phyloP scores from a whole-genome alignment of 2,888 invertebrate species.

The Pinctada fucata region DNA sequence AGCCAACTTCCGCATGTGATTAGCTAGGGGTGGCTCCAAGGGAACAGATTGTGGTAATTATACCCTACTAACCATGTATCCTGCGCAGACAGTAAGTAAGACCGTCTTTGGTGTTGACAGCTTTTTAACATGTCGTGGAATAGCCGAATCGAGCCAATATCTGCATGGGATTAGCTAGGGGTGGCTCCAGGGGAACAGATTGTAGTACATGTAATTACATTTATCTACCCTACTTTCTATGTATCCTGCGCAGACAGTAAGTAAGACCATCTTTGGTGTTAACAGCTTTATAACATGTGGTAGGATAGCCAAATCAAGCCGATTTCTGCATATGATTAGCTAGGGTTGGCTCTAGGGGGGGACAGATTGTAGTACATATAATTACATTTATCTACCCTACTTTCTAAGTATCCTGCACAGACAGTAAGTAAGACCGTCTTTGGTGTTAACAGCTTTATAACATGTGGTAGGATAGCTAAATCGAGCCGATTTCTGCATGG shows the following conservation, averaged over 20 bases:
- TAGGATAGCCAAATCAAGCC: conserved; percentile 85
- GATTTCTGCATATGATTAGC: conserved; percentile 80
- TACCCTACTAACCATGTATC: too few relatives aligned
- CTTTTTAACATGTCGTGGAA: conserved; percentile 92
- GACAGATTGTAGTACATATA: conserved; percentile 90
- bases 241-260: conserved; percentile 91
- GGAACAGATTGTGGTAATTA: conserved; percentile 91
- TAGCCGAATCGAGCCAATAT: conserved; percentile 85
- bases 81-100: conserved; percentile 90
- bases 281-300: conserved; percentile 92
- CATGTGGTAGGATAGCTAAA: conserved; percentile 88
- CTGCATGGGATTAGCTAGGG: conserved; percentile 76
- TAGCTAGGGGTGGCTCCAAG: conserved; percentile 84
- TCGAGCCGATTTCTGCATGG: conserved; percentile 82
- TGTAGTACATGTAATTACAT: conserved; percentile 93
- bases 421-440: conserved; percentile 87
- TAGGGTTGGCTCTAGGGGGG: conserved; percentile 86
- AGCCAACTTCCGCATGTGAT: conserved; percentile 81
- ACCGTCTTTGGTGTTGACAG: conserved; percentile 81
- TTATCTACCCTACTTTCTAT: conserved; percentile 89
- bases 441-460: conserved; percentile 86
- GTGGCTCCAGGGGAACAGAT: conserved; percentile 88
- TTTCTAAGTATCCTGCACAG: too few relatives aligned
- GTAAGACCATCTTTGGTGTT: conserved; percentile 82
- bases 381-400: conserved; percentile 94